Evolutionary conservation across 2,888 invertebrate species (phyloP), one percentile per base, ranked within the genome.

Genomic region (Halictus quadricinctus): DNA sequence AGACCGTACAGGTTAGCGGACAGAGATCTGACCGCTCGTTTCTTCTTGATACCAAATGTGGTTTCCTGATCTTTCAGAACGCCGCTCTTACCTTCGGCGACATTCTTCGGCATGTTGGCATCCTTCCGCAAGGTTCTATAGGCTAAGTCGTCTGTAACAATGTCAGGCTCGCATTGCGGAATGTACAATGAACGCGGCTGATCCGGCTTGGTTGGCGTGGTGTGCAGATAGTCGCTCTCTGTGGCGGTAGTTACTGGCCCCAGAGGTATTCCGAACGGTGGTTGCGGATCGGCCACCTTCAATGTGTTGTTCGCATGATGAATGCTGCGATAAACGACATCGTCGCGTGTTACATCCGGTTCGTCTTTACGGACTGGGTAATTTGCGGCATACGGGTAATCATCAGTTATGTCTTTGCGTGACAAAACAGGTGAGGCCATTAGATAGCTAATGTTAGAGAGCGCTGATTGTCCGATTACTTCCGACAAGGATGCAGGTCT

Each of bases 201-300:
- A 81, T 95, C 89, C 7, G 84, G 75, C 46, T 90, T 91, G 0
- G 82, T 79, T 10, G 93, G 92, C 48, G 89, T 91, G 8, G 91
- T 90, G 93, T 98, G 98, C 80, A 98, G 95, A 93, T 98, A 98
- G 94, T 98, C 98, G 90, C 97, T 97, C 84, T 97, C 96, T 0
- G 98, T 96, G 8, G 98, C 97, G 2, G 97, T 96, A 0, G 97
- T 96, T 41, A 98, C 97, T 18, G 98, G 98, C 3, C 98, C 97
- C 60, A 98, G 94, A 0, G 98, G 98, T 92, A 98, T 98, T 36
- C 98, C 98, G 93, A 98, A 98, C 1, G 97, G 98, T 60, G 98
- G 98, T 93, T 98, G 98, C 25, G 97, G 97, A 78, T 98, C 98
- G 5, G 96, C 93, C 10, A 97, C 96, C 93, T 96, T 97, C 15